Percentiles rank a stretch among this genome's conserved stretches.
These are phyloP conservation scores for Axinella damicornis DNA, from an alignment of 37 sponge, comb jelly and placozoan genomes.

Conservation along the genomic window DNA sequence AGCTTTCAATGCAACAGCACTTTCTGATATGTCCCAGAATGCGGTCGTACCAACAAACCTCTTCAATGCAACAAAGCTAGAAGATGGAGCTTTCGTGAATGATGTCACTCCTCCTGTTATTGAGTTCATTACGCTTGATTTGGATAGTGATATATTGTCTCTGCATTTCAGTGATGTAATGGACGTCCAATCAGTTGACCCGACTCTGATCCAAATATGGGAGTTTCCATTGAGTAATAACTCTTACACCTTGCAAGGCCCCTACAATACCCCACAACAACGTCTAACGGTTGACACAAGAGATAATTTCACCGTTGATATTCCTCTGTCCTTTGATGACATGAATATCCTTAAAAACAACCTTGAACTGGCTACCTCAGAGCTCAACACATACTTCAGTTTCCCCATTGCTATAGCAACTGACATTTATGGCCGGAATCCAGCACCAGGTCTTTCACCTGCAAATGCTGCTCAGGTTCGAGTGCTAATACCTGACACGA, in stretches of 20 bases:
- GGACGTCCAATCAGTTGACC: conserved; percentile 53
- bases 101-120: conserved; percentile 79
- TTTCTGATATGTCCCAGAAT: conserved; percentile 77
- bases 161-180: conserved; percentile 87
- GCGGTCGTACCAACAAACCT: conserved; percentile 60
- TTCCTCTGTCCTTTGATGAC: conserved; percentile 60
- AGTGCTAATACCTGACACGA: conserved; percentile 60
- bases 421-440: conserved; percentile 70
- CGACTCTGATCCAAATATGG: conserved; percentile 53
- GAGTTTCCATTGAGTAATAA: conserved; percentile 48
- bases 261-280: conserved; percentile 37
- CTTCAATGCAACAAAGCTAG: conserved; percentile 56
- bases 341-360: conserved; percentile 80
- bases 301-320: conserved; percentile 63
- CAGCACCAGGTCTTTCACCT: not conserved
- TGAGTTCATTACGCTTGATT: conserved; percentile 66
- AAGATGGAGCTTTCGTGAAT: conserved; percentile 38
- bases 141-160: conserved; percentile 67
- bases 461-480: conserved; percentile 43
- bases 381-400: conserved; percentile 56
- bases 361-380: conserved; percentile 70
- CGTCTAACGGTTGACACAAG: conserved; percentile 15
- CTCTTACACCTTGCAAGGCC: conserved; percentile 61
- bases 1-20: conserved; percentile 61
- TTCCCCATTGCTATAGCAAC: conserved; percentile 42